Evolutionary conservation across 2,888 invertebrate genomes (phyloP).

Genomic region (Machimus rusticus): DNA sequence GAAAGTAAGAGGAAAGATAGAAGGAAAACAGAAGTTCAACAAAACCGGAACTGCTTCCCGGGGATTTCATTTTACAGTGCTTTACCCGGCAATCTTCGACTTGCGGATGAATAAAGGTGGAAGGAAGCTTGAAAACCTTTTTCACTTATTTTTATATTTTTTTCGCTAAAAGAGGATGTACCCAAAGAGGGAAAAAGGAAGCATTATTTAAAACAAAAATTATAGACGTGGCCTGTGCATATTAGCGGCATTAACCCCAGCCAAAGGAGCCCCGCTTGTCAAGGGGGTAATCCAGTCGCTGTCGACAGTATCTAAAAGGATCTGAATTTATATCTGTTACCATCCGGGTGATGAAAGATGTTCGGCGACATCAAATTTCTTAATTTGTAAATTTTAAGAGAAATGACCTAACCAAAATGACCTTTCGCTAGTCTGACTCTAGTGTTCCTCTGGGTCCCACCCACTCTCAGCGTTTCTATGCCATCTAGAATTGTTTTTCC

Average conservation of each 20-base stretch:
- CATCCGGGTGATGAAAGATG: neutral
- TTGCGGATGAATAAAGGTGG: conserved; percentile 5
- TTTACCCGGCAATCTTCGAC: conserved; percentile 10
- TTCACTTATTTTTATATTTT: neutral
- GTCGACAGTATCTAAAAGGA: neutral
- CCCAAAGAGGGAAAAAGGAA: neutral
- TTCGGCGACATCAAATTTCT: neutral
- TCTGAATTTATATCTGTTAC: neutral
- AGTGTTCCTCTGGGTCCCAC: neutral
- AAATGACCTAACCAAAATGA: neutral
- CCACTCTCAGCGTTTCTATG: neutral
- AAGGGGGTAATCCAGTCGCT: neutral
- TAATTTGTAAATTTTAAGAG: neutral
- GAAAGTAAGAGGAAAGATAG: conserved; percentile 8
- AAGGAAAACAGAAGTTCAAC: conserved; percentile 19
- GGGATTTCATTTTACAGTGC: conserved; percentile 22
- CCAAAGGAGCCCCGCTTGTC: neutral
- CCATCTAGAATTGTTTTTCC: neutral
- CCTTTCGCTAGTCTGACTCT: neutral
- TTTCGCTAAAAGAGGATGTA: neutral
- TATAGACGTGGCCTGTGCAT: neutral
- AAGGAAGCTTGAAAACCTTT: neutral
- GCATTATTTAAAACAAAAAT: neutral
- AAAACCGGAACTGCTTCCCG: conserved; percentile 25
- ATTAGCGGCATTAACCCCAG: neutral